A percentile compares a stretch with the other conserved stretches of the same genome.
Conservation (phyloP, 2,888 invertebrate genomes). For the Thera britannica region DNA sequence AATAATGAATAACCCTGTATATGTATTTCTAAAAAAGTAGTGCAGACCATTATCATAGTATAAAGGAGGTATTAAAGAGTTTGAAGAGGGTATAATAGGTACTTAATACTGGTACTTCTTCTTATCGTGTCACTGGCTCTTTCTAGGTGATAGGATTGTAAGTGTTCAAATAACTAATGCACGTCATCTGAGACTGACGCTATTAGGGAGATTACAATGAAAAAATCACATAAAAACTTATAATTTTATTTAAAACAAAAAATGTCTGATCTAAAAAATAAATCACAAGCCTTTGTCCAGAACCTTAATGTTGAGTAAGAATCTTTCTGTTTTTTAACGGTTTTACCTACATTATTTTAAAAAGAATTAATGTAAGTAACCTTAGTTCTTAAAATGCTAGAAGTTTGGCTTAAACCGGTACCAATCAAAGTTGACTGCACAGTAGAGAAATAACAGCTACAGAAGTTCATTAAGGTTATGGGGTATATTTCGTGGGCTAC, state of each 20-base stretch:
- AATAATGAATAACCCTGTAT: too few species aligned
- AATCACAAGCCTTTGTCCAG: slow-evolving; percentile 1
- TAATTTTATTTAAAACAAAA: not conserved
- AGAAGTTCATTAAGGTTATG: not conserved
- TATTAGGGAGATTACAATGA: not conserved
- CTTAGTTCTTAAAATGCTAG: not conserved
- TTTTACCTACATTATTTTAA: not conserved
- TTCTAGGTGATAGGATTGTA: too few species aligned
- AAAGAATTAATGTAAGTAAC: too few species aligned
- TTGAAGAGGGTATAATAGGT: too few species aligned
- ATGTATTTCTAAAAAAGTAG: too few species aligned
- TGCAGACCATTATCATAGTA: too few species aligned
- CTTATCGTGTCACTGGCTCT: too few species aligned
- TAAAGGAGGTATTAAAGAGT: too few species aligned
- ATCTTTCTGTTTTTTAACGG: not conserved
- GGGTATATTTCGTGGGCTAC: not conserved
- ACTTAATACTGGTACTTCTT: too few species aligned
- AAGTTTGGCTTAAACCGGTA: not conserved
- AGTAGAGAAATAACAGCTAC: not conserved
- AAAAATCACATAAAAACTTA: not conserved
- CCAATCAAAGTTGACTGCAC: not conserved
- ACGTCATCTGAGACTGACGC: not conserved
- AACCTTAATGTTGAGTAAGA: slow-evolving; percentile 2
- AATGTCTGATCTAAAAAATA: not conserved
- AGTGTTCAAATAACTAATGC: too few species aligned